Conservation (phyloP, 23 tunicate species). For the Pegea sp. region DNA sequence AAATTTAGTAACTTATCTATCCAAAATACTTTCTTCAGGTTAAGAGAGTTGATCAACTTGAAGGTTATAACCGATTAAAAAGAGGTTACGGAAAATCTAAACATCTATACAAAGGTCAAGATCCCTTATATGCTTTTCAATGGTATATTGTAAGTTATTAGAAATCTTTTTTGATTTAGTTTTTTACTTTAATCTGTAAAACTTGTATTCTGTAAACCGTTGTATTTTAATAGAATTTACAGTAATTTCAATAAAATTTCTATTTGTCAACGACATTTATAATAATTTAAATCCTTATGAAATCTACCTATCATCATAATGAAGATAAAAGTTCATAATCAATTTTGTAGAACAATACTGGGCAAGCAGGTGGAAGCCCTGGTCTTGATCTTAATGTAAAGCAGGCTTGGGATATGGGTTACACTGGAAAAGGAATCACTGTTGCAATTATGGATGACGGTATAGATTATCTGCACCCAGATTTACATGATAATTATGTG, state of each 20-base stretch:
- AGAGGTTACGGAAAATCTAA: slow-evolving; percentile 45
- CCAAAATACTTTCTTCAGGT: slow-evolving; percentile 16
- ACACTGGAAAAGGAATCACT: slow-evolving; percentile 92
- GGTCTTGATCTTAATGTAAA: slow-evolving; percentile 89
- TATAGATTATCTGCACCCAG: slow-evolving; percentile 86
- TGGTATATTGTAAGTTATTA: slow-evolving; percentile 66
- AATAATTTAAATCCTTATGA: no score
- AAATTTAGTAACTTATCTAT: neutral
- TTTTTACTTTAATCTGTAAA: neutral
- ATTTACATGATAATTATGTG: slow-evolving; percentile 80
- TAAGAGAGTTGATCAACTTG: slow-evolving; percentile 26
- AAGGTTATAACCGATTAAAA: slow-evolving; percentile 63
- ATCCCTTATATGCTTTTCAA: slow-evolving; percentile 58
- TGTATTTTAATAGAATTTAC: no score
- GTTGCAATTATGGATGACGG: slow-evolving; percentile 99
- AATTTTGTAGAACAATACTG: slow-evolving; percentile 69
- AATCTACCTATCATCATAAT: no score
- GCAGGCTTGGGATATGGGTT: slow-evolving; percentile 86
- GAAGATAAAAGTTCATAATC: no score
- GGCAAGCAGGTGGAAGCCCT: slow-evolving; percentile 94
- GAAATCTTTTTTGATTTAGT: neutral
- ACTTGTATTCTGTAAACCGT: no score
- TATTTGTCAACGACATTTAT: no score
- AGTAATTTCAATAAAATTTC: no score
- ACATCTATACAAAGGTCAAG: slow-evolving; percentile 38